These are phyloP conservation scores for Rhynchonycteris naso DNA, from an alignment of 2,797 vertebrate genomes.

Conservation along the genomic window DNA sequence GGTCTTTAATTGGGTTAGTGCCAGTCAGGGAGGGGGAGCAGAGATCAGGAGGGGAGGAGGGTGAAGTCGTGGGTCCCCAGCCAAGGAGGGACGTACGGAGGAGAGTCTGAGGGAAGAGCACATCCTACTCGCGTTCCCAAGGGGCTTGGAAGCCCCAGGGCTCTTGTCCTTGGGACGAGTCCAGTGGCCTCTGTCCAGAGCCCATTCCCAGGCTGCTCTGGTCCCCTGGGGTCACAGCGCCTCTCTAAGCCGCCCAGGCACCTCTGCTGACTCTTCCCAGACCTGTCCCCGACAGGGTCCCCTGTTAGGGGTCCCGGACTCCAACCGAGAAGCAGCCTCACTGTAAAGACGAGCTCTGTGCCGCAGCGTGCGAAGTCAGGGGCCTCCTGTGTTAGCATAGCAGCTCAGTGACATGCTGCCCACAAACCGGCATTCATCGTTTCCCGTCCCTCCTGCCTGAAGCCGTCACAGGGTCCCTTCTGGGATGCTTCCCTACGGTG, in stretches of 20 bases:
- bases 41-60: too few species aligned
- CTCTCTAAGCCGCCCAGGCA: not conserved
- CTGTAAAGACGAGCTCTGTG: accelerated
- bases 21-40: too few species aligned
- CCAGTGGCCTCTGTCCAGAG: accelerated
- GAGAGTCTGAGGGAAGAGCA: not conserved
- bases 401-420: not conserved
- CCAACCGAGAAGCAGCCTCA: accelerated
- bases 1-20: too few species aligned
- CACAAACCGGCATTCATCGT: accelerated
- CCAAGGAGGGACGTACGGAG: not conserved
- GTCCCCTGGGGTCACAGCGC: not conserved
- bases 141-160: accelerated
- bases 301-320: too few species aligned
- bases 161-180: too few species aligned
- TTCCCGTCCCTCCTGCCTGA: too few species aligned
- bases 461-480: not conserved
- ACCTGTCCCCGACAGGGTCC: not conserved
- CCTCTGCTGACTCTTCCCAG: not conserved
- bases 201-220: accelerated
- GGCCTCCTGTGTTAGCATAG: accelerated
- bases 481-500: accelerated
- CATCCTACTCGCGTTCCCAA: accelerated
- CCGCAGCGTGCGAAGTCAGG: accelerated
- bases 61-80: too few species aligned